Conservation (phyloP, 1,140 invertebrate genomes). For the Cydia fagiglandana region DNA sequence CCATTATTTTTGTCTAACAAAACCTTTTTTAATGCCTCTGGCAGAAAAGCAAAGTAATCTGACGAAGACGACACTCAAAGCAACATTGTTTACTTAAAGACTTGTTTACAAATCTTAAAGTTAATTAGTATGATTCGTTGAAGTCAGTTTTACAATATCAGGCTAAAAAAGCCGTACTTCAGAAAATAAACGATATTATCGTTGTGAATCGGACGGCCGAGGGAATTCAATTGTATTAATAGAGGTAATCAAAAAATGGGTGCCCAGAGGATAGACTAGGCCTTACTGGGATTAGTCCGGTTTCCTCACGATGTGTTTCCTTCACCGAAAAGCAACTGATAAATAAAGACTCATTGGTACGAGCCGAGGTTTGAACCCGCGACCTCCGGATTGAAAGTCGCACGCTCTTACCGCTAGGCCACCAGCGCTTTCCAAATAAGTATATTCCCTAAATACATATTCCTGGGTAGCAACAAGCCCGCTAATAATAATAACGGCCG, state of each 20-base stretch:
- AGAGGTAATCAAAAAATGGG: constrained; percentile 1
- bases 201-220: background rate
- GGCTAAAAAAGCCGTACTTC: background rate
- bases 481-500: constrained; percentile 15
- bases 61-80: background rate
- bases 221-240: constrained; percentile 10
- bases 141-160: background rate
- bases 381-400: too few species aligned
- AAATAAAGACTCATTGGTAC: too few species aligned
- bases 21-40: background rate
- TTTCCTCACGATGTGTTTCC: too few species aligned
- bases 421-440: too few species aligned
- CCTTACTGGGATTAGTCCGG: too few species aligned
- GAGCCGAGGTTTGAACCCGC: too few species aligned
- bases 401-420: too few species aligned
- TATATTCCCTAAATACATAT: background rate
- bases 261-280: too few species aligned
- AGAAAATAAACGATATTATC: constrained; percentile 8
- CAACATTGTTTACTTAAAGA: too few species aligned
- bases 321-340: too few species aligned
- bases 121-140: background rate
- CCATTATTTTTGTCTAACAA: too few species aligned
- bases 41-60: background rate
- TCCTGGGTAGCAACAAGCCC: background rate
- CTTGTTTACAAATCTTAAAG: background rate